Conservation (phyloP, 35 echinoderm and acorn worm species). For the Strongylocentrotus purpuratus region DNA sequence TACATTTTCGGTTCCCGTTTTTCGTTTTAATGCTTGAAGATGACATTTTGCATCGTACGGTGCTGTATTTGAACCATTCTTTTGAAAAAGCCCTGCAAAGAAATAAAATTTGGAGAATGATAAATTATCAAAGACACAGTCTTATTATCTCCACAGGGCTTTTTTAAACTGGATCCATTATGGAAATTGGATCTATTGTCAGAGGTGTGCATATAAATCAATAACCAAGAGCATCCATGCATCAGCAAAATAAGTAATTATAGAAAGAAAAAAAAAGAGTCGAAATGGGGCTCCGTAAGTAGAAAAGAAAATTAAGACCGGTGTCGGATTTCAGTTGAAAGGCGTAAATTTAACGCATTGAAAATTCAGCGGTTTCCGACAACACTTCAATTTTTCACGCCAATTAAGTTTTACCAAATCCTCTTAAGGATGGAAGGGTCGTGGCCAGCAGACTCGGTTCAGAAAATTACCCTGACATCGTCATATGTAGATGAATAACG, state of each 20-base stretch:
- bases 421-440: constrained; percentile 11
- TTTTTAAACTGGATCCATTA: constrained; percentile 19
- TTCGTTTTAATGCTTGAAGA: too few relatives aligned
- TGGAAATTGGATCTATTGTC: constrained; percentile 5
- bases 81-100: neutral
- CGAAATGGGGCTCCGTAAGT: neutral
- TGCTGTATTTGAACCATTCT: neutral
- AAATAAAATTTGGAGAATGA: neutral
- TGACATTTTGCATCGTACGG: too few relatives aligned
- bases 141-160: neutral
- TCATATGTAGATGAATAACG: neutral
- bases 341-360: constrained; percentile 46
- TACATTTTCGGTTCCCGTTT: too few relatives aligned
- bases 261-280: neutral
- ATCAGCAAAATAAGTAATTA: neutral
- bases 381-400: constrained; percentile 52
- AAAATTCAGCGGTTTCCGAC: constrained; percentile 45
- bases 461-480: neutral
- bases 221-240: neutral
- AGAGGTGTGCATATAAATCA: constrained; percentile 10
- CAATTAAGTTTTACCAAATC: constrained; percentile 55
- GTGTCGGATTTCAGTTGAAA: constrained; percentile 36
- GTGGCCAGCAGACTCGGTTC: neutral
- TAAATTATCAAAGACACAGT: neutral
- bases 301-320: constrained; percentile 25